Percentiles rank a stretch among this genome's conserved stretches.
phyloP scores from a whole-genome alignment of 2,888 invertebrate species.

The Lasioglossum malachurum region DNA sequence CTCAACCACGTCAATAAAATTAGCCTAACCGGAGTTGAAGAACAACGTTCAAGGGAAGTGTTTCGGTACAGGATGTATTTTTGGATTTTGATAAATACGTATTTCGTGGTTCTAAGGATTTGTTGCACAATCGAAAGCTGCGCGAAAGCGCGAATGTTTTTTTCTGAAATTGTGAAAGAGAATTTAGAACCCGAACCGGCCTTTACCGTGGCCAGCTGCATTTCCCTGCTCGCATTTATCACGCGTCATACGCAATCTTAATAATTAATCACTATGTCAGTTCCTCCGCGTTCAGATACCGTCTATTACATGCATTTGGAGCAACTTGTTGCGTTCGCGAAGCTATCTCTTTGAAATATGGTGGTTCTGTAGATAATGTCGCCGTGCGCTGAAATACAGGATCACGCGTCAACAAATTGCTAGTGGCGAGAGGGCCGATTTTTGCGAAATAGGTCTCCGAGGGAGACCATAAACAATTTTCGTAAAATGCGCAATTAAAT shows the following conservation, averaged over 20 bases:
- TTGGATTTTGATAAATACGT: neutral
- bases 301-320: conserved; percentile 74
- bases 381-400: conserved; percentile 42
- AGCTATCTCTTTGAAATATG: conserved; percentile 77
- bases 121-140: neutral
- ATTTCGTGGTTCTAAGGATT: neutral
- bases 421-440: neutral
- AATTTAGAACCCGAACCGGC: conserved; percentile 15
- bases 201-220: conserved; percentile 24
- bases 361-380: conserved; percentile 60
- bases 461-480: neutral
- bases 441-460: neutral
- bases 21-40: neutral
- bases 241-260: conserved; percentile 64
- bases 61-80: neutral
- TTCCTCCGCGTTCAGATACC: conserved; percentile 72
- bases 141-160: neutral
- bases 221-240: conserved; percentile 43
- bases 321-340: conserved; percentile 71
- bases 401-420: conserved; percentile 27
- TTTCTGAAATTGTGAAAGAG: neutral
- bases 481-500: neutral
- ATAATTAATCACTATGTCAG: conserved; percentile 74
- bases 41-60: neutral
- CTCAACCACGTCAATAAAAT: neutral